Evolutionary conservation across 1,140 invertebrate genomes (phyloP).

Genomic region (Cheumatopsyche charites): DNA sequence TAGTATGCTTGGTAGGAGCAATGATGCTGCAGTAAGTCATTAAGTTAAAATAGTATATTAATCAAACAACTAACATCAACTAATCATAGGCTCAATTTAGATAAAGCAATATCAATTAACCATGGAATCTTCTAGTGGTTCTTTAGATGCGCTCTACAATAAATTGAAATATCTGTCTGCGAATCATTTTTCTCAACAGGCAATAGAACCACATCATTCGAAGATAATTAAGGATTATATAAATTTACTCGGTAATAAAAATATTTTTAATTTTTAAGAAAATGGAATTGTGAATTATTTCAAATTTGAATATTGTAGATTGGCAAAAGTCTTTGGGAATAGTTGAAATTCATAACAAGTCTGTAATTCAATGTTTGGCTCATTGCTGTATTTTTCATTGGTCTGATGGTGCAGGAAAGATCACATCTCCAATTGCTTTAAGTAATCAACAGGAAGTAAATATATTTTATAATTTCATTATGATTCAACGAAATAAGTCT

Average conservation of each 20-base stretch:
- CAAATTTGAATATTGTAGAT: slow-evolving; percentile 53
- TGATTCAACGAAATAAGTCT: slow-evolving; percentile 12
- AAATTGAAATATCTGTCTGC: slow-evolving; percentile 55
- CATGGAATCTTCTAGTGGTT: slow-evolving; percentile 53
- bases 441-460: slow-evolving; percentile 58
- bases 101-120: slow-evolving; percentile 62
- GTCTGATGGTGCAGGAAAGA: slow-evolving; percentile 56
- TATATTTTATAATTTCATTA: neutral
- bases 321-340: slow-evolving; percentile 57
- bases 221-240: slow-evolving; percentile 59
- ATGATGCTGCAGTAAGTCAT: slow-evolving; percentile 62
- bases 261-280: neutral
- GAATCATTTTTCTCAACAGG: slow-evolving; percentile 59
- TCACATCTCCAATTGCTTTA: slow-evolving; percentile 56
- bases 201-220: slow-evolving; percentile 53
- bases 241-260: slow-evolving; percentile 58
- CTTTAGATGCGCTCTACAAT: slow-evolving; percentile 52
- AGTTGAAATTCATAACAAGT: slow-evolving; percentile 53
- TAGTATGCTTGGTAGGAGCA: slow-evolving; percentile 63
- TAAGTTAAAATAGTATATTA: slow-evolving; percentile 27
- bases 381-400: slow-evolving; percentile 55
- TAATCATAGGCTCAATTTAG: slow-evolving; percentile 48
- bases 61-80: slow-evolving; percentile 29
- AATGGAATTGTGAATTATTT: neutral
- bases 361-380: slow-evolving; percentile 53